Conservation (phyloP, 2,888 invertebrate species). For the Taphrorychus bicolor region DNA sequence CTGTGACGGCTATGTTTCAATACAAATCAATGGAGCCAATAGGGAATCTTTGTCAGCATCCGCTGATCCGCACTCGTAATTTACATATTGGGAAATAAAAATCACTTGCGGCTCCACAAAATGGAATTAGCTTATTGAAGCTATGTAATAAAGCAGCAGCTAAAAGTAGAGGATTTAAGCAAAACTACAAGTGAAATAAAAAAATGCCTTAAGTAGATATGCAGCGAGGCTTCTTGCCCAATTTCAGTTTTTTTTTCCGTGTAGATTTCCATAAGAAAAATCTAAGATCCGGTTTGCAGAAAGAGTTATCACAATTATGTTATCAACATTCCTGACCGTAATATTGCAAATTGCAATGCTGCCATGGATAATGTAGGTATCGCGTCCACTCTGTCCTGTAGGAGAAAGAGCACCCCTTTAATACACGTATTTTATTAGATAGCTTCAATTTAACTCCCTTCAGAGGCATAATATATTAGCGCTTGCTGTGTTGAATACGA, state of each 20-base stretch:
- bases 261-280: no score
- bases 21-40: conserved; percentile 25
- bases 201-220: no score
- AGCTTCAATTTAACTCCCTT: conserved; percentile 22
- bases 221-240: no score
- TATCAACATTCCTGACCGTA: no score
- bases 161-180: no score
- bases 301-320: no score
- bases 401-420: conserved; percentile 11
- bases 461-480: conserved; percentile 33
- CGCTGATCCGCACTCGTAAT: conserved; percentile 15
- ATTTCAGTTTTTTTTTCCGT: no score
- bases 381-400: background rate
- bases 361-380: background rate
- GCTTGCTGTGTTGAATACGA: conserved; percentile 27
- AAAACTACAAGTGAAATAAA: no score
- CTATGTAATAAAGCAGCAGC: no score
- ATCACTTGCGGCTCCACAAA: conserved; percentile 6
- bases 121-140: background rate
- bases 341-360: no score
- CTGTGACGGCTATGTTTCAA: conserved; percentile 28
- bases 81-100: conserved; percentile 22
- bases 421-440: conserved; percentile 31
- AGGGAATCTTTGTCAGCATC: conserved; percentile 32
- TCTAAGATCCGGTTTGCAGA: no score